Percentiles rank a stretch among this genome's conserved stretches.
Conservation (phyloP, 2,113 vertebrate genomes). For the Galeopterus variegatus region DNA sequence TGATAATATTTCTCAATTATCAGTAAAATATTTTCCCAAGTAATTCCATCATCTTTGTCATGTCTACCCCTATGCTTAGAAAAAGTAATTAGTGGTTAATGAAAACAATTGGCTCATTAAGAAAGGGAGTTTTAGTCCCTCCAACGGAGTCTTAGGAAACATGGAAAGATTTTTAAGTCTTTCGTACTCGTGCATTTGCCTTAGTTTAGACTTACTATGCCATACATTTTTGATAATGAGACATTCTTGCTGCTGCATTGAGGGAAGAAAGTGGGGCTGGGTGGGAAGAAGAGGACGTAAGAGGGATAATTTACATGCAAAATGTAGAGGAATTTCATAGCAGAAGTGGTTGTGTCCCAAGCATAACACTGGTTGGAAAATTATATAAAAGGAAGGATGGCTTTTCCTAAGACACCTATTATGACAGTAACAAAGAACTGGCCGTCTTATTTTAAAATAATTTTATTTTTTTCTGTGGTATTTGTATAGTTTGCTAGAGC, state of each 20-base stretch:
- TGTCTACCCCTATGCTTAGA: slow-evolving; percentile 73
- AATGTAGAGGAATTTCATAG: slow-evolving; percentile 21
- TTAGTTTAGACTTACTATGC: slow-evolving; percentile 38
- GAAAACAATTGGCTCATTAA: slow-evolving; percentile 86
- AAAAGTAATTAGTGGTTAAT: slow-evolving; percentile 85
- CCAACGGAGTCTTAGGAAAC: slow-evolving; percentile 70
- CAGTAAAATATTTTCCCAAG: slow-evolving; percentile 76
- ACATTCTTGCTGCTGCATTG: not conserved
- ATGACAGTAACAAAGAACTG: not conserved
- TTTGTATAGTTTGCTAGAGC: not conserved
- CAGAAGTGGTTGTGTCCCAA: not conserved
- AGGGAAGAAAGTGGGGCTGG: not conserved
- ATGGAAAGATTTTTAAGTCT: slow-evolving; percentile 69
- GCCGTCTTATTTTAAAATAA: not conserved
- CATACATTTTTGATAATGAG: slow-evolving; percentile 22
- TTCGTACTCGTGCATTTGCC: slow-evolving; percentile 18
- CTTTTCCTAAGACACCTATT: slow-evolving; percentile 4
- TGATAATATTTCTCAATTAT: slow-evolving; percentile 81
- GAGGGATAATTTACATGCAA: not conserved
- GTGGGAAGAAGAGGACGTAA: not conserved
- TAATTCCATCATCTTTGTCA: slow-evolving; percentile 83
- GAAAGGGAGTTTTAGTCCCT: slow-evolving; percentile 71
- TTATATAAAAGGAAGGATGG: not conserved
- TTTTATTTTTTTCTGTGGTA: not conserved
- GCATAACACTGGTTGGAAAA: not conserved